Evolutionary conservation across 2,888 invertebrate genomes (phyloP).

Genomic region (Chrysopilus asiliformis): DNA sequence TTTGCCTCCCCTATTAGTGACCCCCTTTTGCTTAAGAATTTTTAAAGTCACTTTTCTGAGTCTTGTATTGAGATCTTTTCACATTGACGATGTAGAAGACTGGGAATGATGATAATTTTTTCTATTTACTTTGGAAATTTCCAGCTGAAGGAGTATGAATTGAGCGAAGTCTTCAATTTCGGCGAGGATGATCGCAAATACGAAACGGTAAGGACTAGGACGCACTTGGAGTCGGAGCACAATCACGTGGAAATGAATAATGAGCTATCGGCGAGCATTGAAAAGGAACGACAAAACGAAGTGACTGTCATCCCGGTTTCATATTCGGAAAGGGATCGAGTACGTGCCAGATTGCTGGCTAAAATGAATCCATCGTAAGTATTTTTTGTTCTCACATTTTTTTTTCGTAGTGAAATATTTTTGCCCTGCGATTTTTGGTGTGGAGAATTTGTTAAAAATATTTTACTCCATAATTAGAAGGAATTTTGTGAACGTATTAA

Average conservation of each 20-base stretch:
- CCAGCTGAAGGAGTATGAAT: constrained; percentile 75
- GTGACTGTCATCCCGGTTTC: constrained; percentile 35
- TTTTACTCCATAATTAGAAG: no score
- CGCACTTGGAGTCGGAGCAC: constrained; percentile 34
- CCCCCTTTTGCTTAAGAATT: neutral
- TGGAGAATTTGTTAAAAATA: no score
- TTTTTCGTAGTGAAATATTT: no score
- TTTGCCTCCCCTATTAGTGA: neutral
- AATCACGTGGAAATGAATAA: constrained; percentile 53
- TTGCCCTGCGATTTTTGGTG: no score
- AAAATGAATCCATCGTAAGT: constrained; percentile 37
- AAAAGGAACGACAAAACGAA: constrained; percentile 59
- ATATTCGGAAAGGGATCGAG: constrained; percentile 39
- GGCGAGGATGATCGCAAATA: constrained; percentile 64
- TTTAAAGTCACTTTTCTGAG: neutral
- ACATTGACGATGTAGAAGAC: neutral
- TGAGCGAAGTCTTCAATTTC: constrained; percentile 76
- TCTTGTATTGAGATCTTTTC: neutral
- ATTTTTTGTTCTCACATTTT: no score
- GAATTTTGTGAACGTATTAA: no score
- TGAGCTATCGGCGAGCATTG: constrained; percentile 65
- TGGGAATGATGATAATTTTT: neutral
- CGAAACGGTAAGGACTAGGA: constrained; percentile 45
- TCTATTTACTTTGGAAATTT: constrained; percentile 13
- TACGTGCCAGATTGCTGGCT: constrained; percentile 30